Percentiles rank a stretch among this genome's conserved stretches.
Evolutionary conservation across 2,888 invertebrate species (phyloP).

Genomic region (Hydropsyche betteni): DNA sequence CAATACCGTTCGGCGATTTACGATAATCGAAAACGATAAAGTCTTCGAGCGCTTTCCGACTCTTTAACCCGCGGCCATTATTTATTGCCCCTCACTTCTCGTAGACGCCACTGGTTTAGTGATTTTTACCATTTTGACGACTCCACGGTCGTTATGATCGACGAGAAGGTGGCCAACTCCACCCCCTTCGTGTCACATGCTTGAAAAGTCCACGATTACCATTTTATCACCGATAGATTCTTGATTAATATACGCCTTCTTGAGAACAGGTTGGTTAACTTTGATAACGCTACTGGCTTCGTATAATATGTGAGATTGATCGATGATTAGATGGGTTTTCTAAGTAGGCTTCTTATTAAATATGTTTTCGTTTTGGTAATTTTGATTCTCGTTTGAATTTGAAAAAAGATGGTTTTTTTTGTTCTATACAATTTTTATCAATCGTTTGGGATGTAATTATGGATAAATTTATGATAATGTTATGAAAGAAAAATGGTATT

Average conservation of each 20-base stretch:
- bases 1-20: no score
- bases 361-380: no score
- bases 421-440: no score
- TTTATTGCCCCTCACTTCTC: no score
- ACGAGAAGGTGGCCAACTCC: not conserved
- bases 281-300: not conserved
- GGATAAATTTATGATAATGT: not conserved
- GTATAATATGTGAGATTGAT: not conserved
- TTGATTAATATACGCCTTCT: not conserved
- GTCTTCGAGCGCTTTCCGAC: no score
- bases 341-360: no score
- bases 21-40: no score
- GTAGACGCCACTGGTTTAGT: no score
- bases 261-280: not conserved
- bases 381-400: no score
- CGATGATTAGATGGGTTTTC: not conserved
- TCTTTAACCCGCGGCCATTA: no score
- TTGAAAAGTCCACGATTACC: not conserved
- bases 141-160: not conserved
- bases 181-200: conserved; percentile 2
- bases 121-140: not conserved
- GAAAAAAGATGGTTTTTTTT: no score
- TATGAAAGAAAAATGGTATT: not conserved
- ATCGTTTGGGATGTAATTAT: no score
- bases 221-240: not conserved